These are phyloP conservation scores for Pseudococcus jackbeardsleyi DNA, from an alignment of 2,888 invertebrate species.

Conservation along the genomic window DNA sequence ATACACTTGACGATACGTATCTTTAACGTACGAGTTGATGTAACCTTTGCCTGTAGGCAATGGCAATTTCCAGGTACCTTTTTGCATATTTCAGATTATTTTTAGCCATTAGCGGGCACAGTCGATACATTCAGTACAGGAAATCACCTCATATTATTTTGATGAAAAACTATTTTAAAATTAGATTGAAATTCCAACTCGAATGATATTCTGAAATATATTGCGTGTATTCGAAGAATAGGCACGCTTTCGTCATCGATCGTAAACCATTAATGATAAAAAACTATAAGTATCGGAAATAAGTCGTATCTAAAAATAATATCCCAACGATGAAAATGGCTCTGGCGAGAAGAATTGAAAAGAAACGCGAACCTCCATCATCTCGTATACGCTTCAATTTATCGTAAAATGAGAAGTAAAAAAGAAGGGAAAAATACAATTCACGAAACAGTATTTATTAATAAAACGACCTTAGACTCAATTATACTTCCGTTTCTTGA, in stretches of 20 bases:
- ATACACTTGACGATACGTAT: too few species aligned
- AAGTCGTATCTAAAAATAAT: constrained; percentile 1
- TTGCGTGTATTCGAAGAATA: neutral
- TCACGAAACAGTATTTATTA: constrained; percentile 8
- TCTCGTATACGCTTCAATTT: constrained; percentile 3
- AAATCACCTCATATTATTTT: too few species aligned
- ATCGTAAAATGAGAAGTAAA: neutral
- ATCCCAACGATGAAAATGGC: neutral
- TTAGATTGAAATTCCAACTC: too few species aligned
- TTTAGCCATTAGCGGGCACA: too few species aligned
- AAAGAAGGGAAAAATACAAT: neutral
- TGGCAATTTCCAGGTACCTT: too few species aligned
- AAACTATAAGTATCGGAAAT: neutral
- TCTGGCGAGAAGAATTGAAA: neutral
- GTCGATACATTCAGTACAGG: too few species aligned
- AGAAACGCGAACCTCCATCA: neutral
- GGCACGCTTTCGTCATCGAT: neutral
- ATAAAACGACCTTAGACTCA: constrained; percentile 39
- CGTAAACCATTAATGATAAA: neutral
- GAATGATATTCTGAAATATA: too few species aligned
- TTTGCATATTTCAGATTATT: too few species aligned
- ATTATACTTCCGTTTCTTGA: constrained; percentile 32
- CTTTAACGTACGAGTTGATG: too few species aligned
- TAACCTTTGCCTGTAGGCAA: too few species aligned
- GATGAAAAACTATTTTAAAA: too few species aligned